These are phyloP conservation scores for Petrocephalus schoutedeni DNA, from an alignment of 2,797 vertebrate species.

Conservation along the genomic window DNA sequence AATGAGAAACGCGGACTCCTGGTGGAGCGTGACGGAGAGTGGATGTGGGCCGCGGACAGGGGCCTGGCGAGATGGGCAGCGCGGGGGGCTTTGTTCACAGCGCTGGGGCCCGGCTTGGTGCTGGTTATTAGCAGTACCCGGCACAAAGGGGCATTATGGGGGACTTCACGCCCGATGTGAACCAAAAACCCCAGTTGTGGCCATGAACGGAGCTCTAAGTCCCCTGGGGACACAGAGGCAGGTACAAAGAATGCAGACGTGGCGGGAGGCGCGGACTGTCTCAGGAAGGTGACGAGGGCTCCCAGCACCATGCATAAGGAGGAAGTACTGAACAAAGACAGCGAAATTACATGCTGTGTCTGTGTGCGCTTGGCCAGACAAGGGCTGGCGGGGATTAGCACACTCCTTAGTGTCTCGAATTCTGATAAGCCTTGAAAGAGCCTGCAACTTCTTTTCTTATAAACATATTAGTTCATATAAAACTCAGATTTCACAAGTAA, in stretches of 20 bases:
- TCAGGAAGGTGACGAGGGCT: neutral
- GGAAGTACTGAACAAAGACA: neutral
- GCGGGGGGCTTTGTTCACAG: neutral
- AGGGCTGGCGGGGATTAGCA: constrained; percentile 4
- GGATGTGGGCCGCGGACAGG: constrained; percentile 8
- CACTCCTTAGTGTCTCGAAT: neutral
- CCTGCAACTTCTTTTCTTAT: constrained; percentile 4
- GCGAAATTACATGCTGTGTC: neutral
- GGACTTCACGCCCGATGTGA: neutral
- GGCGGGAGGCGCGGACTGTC: neutral
- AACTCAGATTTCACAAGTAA: neutral
- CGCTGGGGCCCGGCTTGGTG: neutral
- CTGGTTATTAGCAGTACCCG: constrained; percentile 15
- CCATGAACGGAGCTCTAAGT: neutral
- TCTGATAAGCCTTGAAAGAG: neutral
- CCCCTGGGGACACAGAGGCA: constrained; percentile 4
- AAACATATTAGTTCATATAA: neutral
- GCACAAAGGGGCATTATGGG: neutral
- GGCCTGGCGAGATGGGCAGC: neutral
- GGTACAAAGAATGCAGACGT: neutral
- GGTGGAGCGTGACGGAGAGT: constrained; percentile 3
- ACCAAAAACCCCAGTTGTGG: neutral
- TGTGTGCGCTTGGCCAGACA: neutral
- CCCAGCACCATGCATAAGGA: neutral
- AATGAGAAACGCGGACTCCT: constrained; percentile 19